phyloP scores from a whole-genome alignment of 2,113 vertebrate genomes.

The Paramormyrops kingsleyae region DNA sequence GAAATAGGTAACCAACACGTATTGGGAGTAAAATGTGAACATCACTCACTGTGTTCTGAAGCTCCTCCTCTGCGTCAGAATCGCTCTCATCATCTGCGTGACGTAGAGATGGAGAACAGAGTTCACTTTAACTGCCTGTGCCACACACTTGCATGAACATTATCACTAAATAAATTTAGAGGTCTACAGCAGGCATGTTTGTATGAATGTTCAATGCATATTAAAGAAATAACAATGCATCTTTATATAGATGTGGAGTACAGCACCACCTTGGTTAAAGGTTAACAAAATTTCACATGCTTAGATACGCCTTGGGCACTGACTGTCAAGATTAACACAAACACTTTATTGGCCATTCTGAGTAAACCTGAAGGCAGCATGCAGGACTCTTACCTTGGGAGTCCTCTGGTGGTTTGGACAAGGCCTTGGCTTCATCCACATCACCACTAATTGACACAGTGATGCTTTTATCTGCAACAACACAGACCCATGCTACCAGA shows the following conservation, averaged over 20 bases:
- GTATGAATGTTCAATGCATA: not conserved
- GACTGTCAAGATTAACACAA: not conserved
- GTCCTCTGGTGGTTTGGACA: constrained; percentile 91
- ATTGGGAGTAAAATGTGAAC: not conserved
- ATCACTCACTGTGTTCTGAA: constrained; percentile 84
- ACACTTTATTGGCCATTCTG: not conserved
- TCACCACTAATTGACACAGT: constrained; percentile 81
- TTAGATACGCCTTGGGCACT: not conserved
- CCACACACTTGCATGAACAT: not conserved
- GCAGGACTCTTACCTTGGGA: constrained; percentile 73
- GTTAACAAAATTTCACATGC: not conserved
- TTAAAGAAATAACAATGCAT: not conserved
- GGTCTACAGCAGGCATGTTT: not conserved
- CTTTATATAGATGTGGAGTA: not conserved
- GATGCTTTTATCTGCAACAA: constrained; percentile 81
- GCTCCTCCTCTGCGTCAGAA: constrained; percentile 91
- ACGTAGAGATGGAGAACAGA: not conserved
- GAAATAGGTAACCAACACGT: not conserved
- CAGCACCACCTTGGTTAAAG: not conserved
- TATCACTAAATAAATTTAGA: not conserved
- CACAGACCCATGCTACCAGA: constrained; percentile 19
- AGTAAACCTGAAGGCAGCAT: not conserved
- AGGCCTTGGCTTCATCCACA: constrained; percentile 91
- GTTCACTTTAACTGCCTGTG: not conserved
- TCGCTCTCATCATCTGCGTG: constrained; percentile 89